phyloP scores from a whole-genome alignment of 2,797 vertebrate genomes.

The Gouania willdenowi region DNA sequence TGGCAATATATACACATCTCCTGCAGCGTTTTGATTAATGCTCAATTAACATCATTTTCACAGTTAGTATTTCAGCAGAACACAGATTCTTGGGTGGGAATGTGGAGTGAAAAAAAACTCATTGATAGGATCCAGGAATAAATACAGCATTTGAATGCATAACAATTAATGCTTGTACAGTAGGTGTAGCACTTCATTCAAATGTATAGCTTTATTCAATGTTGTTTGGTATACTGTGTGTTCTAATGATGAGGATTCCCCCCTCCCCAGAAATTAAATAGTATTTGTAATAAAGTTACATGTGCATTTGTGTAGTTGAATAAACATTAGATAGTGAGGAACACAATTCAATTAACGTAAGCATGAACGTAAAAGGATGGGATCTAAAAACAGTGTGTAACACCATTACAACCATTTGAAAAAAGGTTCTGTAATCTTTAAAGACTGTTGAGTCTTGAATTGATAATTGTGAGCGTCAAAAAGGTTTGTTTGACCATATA shows the following conservation, averaged over 20 bases:
- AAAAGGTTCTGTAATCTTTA: constrained; percentile 21
- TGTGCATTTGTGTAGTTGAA: constrained; percentile 26
- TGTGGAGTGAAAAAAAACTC: constrained; percentile 33
- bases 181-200: constrained; percentile 53
- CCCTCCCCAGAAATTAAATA: constrained; percentile 16
- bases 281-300: constrained; percentile 19
- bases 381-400: constrained; percentile 28
- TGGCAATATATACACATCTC: constrained; percentile 49
- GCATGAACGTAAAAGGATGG: constrained; percentile 23
- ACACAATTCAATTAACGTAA: constrained; percentile 33
- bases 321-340: constrained; percentile 32
- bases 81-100: constrained; percentile 30
- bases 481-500: constrained; percentile 15
- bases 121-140: constrained; percentile 66
- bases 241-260: constrained; percentile 33
- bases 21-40: constrained; percentile 34
- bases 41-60: constrained; percentile 42
- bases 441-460: constrained; percentile 8
- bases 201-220: constrained; percentile 59
- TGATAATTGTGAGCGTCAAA: constrained; percentile 11
- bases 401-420: constrained; percentile 12
- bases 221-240: constrained; percentile 50
- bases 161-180: constrained; percentile 57
- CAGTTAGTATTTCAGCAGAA: constrained; percentile 45
- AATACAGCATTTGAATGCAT: constrained; percentile 64